These are phyloP conservation scores for Sciurus carolinensis DNA, from an alignment of 2,797 vertebrate species.

Conservation along the genomic window DNA sequence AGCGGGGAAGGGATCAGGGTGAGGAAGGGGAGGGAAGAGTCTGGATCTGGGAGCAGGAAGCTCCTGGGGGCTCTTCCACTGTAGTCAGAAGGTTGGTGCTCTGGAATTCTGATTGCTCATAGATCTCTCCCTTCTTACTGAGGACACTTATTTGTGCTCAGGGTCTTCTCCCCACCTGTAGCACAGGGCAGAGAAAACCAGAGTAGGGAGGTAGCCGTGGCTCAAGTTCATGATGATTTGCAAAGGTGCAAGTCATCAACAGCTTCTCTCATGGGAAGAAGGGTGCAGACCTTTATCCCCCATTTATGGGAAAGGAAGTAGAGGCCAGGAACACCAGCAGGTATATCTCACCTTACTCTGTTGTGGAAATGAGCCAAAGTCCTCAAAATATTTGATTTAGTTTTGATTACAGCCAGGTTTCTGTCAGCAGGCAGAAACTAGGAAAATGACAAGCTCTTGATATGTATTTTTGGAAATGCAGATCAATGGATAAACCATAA, in stretches of 20 bases:
- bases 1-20: background rate
- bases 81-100: background rate
- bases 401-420: conserved; percentile 49
- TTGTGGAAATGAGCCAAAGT: conserved; percentile 13
- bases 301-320: background rate
- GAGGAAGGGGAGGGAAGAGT: background rate
- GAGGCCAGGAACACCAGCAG: background rate
- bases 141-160: background rate
- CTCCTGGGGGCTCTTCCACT: background rate
- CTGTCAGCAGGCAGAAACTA: background rate
- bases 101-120: background rate
- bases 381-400: background rate
- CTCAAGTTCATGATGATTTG: background rate
- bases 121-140: background rate
- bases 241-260: background rate
- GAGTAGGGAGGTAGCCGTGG: background rate
- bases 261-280: background rate
- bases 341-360: background rate
- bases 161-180: background rate
- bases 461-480: conserved; percentile 60
- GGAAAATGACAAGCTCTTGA: conserved; percentile 15
- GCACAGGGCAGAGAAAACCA: background rate
- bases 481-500: conserved; percentile 25
- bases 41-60: background rate
- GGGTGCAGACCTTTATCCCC: background rate